phyloP scores from a whole-genome alignment of 1,140 invertebrate genomes.

The Drosophila sp. region DNA sequence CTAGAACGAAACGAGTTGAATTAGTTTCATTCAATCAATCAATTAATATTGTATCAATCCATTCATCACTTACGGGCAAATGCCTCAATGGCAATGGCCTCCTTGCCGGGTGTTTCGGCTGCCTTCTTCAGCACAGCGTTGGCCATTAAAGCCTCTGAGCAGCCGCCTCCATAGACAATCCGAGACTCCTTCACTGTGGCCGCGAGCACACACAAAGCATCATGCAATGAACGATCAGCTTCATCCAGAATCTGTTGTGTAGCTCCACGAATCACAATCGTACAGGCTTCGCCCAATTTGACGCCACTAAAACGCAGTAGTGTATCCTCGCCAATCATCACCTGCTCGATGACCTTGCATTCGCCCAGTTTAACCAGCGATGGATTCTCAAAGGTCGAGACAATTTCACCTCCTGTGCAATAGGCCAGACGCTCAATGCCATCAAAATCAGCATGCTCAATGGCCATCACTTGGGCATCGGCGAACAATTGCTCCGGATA shows the following conservation, averaged over 20 bases:
- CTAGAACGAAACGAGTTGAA: constrained; percentile 45
- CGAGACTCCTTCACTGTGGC: constrained; percentile 97
- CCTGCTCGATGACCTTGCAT: constrained; percentile 98
- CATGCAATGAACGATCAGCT: constrained; percentile 98
- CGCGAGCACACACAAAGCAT: constrained; percentile 98
- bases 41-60: not conserved
- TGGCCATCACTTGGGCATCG: constrained; percentile 99
- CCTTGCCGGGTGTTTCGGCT: constrained; percentile 96
- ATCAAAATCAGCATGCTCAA: constrained; percentile 99
- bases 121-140: constrained; percentile 93
- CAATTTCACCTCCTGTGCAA: constrained; percentile 99
- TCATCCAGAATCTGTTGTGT: constrained; percentile 99
- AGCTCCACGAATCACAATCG: constrained; percentile 98
- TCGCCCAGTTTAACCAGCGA: constrained; percentile 95
- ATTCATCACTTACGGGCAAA: constrained; percentile 87
- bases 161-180: constrained; percentile 96
- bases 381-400: constrained; percentile 98
- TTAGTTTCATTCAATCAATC: not conserved
- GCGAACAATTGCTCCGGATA: constrained; percentile 99
- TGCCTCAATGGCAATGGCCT: constrained; percentile 98
- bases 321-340: constrained; percentile 99
- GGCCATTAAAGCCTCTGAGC: constrained; percentile 98
- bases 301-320: constrained; percentile 98
- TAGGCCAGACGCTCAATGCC: constrained; percentile 98
- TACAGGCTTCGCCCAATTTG: constrained; percentile 97